Evolutionary conservation across 2,113 vertebrate species (phyloP).

Genomic region (Dromas ardeola): DNA sequence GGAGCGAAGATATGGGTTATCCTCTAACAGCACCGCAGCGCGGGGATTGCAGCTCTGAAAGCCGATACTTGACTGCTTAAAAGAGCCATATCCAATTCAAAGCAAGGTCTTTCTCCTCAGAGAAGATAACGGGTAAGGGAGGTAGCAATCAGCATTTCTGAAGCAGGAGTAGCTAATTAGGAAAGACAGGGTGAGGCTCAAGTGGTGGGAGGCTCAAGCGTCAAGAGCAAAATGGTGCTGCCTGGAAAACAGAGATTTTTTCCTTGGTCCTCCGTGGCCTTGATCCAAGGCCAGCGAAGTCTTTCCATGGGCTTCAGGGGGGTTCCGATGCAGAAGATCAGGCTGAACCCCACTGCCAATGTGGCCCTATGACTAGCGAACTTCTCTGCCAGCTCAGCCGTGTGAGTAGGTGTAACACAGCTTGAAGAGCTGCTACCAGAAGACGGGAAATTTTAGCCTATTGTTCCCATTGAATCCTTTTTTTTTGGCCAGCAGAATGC

Average conservation of each 20-base stretch:
- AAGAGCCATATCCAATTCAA: background rate
- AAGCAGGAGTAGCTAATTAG: background rate
- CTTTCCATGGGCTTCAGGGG: background rate
- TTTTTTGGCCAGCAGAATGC: background rate
- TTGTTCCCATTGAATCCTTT: background rate
- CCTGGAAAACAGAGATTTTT: background rate
- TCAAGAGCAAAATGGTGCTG: background rate
- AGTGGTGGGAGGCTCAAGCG: background rate
- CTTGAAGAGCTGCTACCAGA: background rate
- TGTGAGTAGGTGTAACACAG: background rate
- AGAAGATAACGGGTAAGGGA: background rate
- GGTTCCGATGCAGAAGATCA: background rate
- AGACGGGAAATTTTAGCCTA: background rate
- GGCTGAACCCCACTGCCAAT: fast-evolving
- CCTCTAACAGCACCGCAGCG: background rate
- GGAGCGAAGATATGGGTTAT: background rate
- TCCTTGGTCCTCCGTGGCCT: background rate
- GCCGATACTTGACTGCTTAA: background rate
- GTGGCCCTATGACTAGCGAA: fast-evolving
- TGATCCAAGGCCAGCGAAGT: background rate
- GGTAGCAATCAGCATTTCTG: background rate
- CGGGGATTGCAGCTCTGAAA: background rate
- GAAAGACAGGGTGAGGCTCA: background rate
- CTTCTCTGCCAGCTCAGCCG: background rate
- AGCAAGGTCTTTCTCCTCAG: background rate